Evolutionary conservation across 2,888 invertebrate genomes (phyloP).

Genomic region (Gerris lacustris): DNA sequence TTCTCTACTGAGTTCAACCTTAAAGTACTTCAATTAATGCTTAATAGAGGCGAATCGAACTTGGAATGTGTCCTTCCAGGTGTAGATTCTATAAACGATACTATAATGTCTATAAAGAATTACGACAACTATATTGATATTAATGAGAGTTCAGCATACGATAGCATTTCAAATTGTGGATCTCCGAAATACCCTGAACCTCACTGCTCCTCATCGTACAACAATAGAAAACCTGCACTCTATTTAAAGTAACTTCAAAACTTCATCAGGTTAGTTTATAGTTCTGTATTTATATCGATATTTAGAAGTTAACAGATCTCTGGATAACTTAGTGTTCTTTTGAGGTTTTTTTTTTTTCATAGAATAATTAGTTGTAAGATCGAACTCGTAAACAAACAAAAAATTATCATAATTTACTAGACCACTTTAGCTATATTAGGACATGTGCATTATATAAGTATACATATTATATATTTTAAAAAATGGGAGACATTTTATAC

Average conservation of each 20-base stretch:
- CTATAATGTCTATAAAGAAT: slow-evolving; percentile 10
- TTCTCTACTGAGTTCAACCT: slow-evolving; percentile 21
- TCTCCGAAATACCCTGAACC: slow-evolving; percentile 4
- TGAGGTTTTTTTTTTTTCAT: too few relatives aligned
- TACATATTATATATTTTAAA: too few relatives aligned
- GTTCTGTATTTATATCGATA: too few relatives aligned
- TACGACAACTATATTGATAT: slow-evolving; percentile 16
- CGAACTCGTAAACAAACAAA: too few relatives aligned
- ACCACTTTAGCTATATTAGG: too few relatives aligned
- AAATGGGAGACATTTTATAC: too few relatives aligned
- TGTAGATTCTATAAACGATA: slow-evolving; percentile 12
- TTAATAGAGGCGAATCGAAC: slow-evolving; percentile 11
- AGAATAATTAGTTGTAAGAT: too few relatives aligned
- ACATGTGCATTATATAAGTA: too few relatives aligned
- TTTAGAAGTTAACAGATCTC: too few relatives aligned
- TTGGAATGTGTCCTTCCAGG: slow-evolving; percentile 18
- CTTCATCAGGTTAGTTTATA: too few relatives aligned
- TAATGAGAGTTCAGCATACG: slow-evolving; percentile 8
- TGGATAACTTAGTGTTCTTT: too few relatives aligned
- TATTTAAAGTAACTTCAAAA: slow-evolving; percentile 6
- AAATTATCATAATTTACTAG: too few relatives aligned
- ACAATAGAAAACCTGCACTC: slow-evolving; percentile 8
- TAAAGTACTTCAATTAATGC: slow-evolving; percentile 13
- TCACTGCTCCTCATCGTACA: not conserved
- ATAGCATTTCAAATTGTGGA: not conserved